Evolutionary conservation across 2,797 vertebrate genomes (phyloP).

Genomic region (Kryptopterus vitreolus): DNA sequence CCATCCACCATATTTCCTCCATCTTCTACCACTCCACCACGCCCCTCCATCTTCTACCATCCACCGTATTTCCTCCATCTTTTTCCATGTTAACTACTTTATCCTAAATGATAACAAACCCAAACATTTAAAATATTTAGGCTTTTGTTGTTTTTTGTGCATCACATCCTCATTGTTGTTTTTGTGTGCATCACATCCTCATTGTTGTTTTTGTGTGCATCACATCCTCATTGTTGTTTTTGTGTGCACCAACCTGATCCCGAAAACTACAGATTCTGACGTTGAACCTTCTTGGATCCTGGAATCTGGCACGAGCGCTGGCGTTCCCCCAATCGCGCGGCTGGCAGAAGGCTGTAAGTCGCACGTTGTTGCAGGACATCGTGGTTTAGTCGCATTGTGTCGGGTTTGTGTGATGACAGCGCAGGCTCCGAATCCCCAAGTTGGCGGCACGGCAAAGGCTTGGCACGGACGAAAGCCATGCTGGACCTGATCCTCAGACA

Average conservation of each 20-base stretch:
- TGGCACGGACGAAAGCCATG: slow-evolving; percentile 45
- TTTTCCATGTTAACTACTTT: no score
- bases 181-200: no score
- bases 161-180: no score
- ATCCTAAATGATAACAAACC: no score
- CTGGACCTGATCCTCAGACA: slow-evolving; percentile 37
- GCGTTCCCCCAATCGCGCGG: slow-evolving; percentile 61
- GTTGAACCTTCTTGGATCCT: slow-evolving; percentile 46
- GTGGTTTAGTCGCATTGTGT: slow-evolving; percentile 57
- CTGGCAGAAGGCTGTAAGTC: slow-evolving; percentile 62
- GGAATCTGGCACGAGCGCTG: slow-evolving; percentile 45
- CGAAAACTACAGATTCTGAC: slow-evolving; percentile 44
- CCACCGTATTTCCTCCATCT: no score
- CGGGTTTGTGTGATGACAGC: slow-evolving; percentile 59
- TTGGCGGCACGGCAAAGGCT: slow-evolving; percentile 57
- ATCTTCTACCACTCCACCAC: no score
- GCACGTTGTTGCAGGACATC: slow-evolving; percentile 57
- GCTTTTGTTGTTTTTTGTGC: not conserved
- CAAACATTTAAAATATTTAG: not conserved
- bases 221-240: slow-evolving; percentile 37
- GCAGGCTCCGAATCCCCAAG: slow-evolving; percentile 52
- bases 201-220: slow-evolving; percentile 16
- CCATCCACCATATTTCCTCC: no score
- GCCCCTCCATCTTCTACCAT: no score
- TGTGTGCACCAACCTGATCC: slow-evolving; percentile 26